A percentile compares a stretch with the other conserved stretches of the same genome.
phyloP scores from a whole-genome alignment of 2,113 vertebrate species.

The Odontesthes bonariensis region DNA sequence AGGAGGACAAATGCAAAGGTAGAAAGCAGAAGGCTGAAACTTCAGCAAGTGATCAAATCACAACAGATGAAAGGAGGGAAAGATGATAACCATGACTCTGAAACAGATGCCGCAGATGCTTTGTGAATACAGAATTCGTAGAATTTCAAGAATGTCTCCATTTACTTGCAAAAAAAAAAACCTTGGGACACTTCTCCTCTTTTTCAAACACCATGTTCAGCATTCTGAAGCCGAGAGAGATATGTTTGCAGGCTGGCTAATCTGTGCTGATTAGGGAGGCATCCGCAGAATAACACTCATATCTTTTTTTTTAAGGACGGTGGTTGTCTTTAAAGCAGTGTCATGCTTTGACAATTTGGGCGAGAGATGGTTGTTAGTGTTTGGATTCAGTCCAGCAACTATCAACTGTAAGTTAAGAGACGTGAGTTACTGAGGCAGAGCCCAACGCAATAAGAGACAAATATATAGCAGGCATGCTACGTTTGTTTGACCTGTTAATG shows the following conservation, averaged over 20 bases:
- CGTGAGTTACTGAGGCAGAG: not conserved
- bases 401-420: conserved; percentile 31
- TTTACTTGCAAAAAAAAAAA: conserved; percentile 4
- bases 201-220: not conserved
- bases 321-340: not conserved
- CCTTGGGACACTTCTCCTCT: no score
- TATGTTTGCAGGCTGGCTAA: not conserved
- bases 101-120: conserved; percentile 29
- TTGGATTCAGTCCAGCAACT: conserved; percentile 30
- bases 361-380: not conserved
- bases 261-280: not conserved
- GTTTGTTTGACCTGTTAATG: not conserved
- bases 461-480: no score
- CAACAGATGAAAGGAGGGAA: not conserved
- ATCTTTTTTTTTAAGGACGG: conserved; percentile 1
- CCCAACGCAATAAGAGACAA: no score
- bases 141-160: conserved; percentile 12
- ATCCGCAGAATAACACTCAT: not conserved
- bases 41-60: conserved; percentile 18
- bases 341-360: not conserved
- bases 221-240: not conserved
- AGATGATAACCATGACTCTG: not conserved
- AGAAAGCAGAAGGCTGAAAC: not conserved
- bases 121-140: conserved; percentile 25
- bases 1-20: conserved; percentile 10